Conservation (phyloP, 2,888 invertebrate genomes). For the Danaus chrysippus region DNA sequence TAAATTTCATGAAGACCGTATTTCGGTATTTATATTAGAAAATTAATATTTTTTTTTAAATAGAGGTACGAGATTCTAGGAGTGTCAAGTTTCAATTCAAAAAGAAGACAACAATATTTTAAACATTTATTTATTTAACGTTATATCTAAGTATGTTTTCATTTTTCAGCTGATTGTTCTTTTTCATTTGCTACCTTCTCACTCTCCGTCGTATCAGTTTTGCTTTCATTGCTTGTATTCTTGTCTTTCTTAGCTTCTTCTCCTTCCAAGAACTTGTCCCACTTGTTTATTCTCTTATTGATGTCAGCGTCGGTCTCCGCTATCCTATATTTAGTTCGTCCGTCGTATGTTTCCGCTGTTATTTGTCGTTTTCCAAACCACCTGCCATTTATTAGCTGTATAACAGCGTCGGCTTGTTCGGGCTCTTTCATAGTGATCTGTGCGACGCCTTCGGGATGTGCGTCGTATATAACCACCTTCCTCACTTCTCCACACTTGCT, state of each 20-base stretch:
- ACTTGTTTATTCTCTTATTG: slow-evolving; percentile 88
- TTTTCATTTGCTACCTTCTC: background rate
- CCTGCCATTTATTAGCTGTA: slow-evolving; percentile 91
- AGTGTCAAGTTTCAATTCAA: no score
- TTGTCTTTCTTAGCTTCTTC: slow-evolving; percentile 56
- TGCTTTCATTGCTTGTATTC: slow-evolving; percentile 10
- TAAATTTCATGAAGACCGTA: no score
- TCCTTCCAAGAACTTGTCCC: slow-evolving; percentile 90
- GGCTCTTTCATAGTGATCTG: slow-evolving; percentile 94
- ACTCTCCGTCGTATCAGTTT: slow-evolving; percentile 16
- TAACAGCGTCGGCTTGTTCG: slow-evolving; percentile 94
- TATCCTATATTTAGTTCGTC: slow-evolving; percentile 94
- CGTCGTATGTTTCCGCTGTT: slow-evolving; percentile 95
- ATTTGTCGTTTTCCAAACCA: slow-evolving; percentile 94
- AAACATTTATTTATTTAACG: no score
- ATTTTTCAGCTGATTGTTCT: slow-evolving; percentile 4
- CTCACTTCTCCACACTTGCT: slow-evolving; percentile 94
- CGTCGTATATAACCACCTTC: slow-evolving; percentile 94
- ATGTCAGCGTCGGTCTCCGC: slow-evolving; percentile 94
- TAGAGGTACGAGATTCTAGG: no score
- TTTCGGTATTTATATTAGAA: no score
- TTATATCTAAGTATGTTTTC: slow-evolving; percentile 6
- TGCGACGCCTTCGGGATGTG: slow-evolving; percentile 97
- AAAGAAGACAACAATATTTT: no score
- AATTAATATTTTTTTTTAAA: no score